Evolutionary conservation across 2,113 vertebrate genomes (phyloP), one percentile per base, ranked within the genome.

Genomic region (Caranx ignobilis): DNA sequence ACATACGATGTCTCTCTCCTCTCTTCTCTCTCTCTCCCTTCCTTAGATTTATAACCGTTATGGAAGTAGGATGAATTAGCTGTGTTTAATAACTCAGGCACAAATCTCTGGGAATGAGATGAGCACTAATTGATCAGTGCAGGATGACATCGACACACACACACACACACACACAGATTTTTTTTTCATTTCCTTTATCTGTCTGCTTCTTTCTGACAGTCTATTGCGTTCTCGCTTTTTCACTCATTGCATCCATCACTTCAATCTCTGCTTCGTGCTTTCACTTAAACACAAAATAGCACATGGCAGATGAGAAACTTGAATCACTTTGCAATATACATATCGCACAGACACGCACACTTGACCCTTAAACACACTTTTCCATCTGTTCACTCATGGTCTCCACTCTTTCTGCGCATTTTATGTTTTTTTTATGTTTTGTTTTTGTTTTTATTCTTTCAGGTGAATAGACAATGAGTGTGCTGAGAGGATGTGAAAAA

Each of bases 41-140:
- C 43, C 61, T 35, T 95, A 96, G 96, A 97, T 98, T 97, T 98
- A 97, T 97, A 96, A 96, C 95, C 95, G 96, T 96, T 96, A 96
- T 97, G 95, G 96, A 97, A 97, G 95, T 96, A 95, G 96, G 96
- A 96, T 96, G 96, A 97, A 97, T 97, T 97, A 97, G 96, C 95
- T 96, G 94, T 96, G 95, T 97, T 98, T 97, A 97, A 98, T 97
- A 97, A 98, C 96, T 96, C 95, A 96, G 95, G 94, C 95, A 97
- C 96, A 97, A 97, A 97, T 97, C 96, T 97, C 94, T 94, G 94
- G 95, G 96, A 96, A 95, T 96, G 95, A 96, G 96, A 96, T 96
- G 95, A 96, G 95, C 95, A 95, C 96, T 98, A 98, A 97, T 97
- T 98, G 97, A 98, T 97, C 97, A 96, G 96, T 96, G 94, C 94